Base-by-base conservation (phyloP, 2,888 invertebrate genomes). In the Plebejus argus region DNA sequence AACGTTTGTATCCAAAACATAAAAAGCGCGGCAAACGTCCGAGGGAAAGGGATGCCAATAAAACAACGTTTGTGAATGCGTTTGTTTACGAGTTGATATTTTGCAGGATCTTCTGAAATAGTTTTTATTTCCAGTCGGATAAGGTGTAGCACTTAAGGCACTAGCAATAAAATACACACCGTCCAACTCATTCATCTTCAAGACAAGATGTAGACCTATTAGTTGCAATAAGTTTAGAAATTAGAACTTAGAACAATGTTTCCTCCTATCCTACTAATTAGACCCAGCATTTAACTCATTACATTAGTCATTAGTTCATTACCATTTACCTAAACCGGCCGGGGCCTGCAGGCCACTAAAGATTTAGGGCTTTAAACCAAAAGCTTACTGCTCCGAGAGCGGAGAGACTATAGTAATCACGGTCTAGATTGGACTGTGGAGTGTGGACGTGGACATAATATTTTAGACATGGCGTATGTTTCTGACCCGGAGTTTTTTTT, bases 11-110 rank as follows among this genome's bases (percentile, higher is more conserved):
- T 90, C 86, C 88, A 91, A 91, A 92, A 87, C 85, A 83, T 87
- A 86, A 91, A 91, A 94, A 92, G 92, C 93, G 93, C 93, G 93
- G 92, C 88, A 93, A 93, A 90, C 86, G 87, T 87, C 85, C 82
- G 93, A 85, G 89, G 84, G 93, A 94, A 91, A 93, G 93, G 90
- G 93, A 94, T 84, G 91, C 91, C 92, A 92, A 93, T 93, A 93
- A 94, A 93, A 94, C 93, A 93, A 87, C 88, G 86, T 87, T 86
- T 91, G 90, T 89, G 84, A 87, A 84, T 86, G 85, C 90, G 91
- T 91, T 93, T 93, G 93, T 93, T 93, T 93, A 93, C 93, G 90
- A 91, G 91, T 91, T 91, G 90, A 85, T 90, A 89, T 89, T 89
- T 89, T 85, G 86, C 87, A 84, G 84, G 87, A 86, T 86, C 86